Evolutionary conservation across 53 echinoderm and acorn worm species (phyloP).

Genomic region (Paelopatides confundens): DNA sequence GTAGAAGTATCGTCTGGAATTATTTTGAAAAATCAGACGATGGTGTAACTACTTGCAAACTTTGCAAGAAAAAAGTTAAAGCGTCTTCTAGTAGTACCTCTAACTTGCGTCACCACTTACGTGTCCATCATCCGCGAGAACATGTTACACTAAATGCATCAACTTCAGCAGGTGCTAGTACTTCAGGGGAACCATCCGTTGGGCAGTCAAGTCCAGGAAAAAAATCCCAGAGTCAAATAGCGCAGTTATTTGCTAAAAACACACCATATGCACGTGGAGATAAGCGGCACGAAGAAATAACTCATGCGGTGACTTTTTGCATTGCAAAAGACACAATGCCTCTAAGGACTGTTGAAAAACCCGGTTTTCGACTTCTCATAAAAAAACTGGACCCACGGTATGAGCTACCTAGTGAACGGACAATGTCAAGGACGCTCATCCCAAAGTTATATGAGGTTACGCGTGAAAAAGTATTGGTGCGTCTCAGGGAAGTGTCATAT

Average conservation of each 20-base stretch:
- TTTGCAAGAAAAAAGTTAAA: background rate
- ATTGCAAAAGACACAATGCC: conserved; percentile 39
- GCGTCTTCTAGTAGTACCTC: background rate
- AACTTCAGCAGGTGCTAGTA: too few species aligned
- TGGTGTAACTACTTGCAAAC: background rate
- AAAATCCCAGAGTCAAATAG: too few species aligned
- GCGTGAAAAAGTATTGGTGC: background rate
- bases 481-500: background rate
- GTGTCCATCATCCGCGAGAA: background rate
- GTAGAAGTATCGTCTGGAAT: conserved; percentile 11
- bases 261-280: background rate
- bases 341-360: background rate
- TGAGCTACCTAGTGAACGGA: background rate
- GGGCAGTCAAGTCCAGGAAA: background rate
- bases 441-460: conserved; percentile 31
- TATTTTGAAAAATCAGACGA: background rate
- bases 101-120: background rate
- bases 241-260: background rate
- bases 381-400: background rate
- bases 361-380: conserved; percentile 10
- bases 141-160: background rate
- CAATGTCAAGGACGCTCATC: conserved; percentile 53
- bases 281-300: background rate
- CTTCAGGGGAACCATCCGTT: background rate
- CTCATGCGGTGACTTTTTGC: background rate